Evolutionary conservation across 2,797 vertebrate genomes (phyloP), one percentile per base, ranked within the genome.

Genomic region (Acipenser ruthenus): DNA sequence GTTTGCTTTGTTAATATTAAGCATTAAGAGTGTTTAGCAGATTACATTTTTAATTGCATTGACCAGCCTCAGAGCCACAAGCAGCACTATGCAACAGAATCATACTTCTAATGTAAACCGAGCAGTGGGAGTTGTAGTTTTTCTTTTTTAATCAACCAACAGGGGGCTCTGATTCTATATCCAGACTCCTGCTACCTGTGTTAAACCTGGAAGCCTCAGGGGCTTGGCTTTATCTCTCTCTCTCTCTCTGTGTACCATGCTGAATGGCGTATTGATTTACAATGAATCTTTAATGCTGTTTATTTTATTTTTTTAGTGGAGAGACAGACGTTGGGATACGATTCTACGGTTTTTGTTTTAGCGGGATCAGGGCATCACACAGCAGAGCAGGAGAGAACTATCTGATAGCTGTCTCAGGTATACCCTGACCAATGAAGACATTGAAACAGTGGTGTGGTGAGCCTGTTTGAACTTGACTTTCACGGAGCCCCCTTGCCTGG

Each of bases 181-280:
- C 23, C n/a, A 62, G 49, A 47, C 15, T 37, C 50, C 9, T 52
- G 8, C 64, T n/a, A 47, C 12, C 23, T 12, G 52, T 10, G 23
- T 12, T 37, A 37, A 37, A 37, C 18, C 51, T 37, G 4, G 12
- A 12, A n/a, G 51, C 6, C 13, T 8, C 13, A 13, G 55, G 8
- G 64, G 53, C 51, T 37, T 15, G 8, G 23, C 18, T 49, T 15
- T 8, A 13, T 65, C 51, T 65, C 51, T 48, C 10, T n/a, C n/a
- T 65, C 51, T 65, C 51, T 8, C 48, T 69, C 12, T 55, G 64
- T 55, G 61, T 1, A 60, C 55, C 1, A 0, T 9, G 13, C 64
- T 68, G 60, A 50, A 58, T 55, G 50, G 49, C 52, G 37, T 67
- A 73, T 75, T 62, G 75, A 73, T 77, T 77, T 68, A 6, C 73